These are phyloP conservation scores for Acronicta psi DNA, from an alignment of 2,888 invertebrate species.

Conservation along the genomic window DNA sequence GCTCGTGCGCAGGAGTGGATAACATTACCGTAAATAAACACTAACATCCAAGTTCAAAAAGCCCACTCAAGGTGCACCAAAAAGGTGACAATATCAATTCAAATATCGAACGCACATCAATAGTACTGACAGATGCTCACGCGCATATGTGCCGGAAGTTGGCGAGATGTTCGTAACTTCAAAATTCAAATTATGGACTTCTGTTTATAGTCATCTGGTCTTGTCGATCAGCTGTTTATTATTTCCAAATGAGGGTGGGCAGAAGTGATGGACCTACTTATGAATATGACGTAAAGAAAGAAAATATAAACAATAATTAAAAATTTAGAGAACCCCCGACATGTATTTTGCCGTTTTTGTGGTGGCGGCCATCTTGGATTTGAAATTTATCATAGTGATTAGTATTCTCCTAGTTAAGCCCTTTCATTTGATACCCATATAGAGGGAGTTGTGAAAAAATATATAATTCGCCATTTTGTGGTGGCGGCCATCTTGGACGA, in stretches of 20 bases:
- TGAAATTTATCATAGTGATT: too few species aligned
- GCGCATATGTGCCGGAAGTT: slow-evolving; percentile 55
- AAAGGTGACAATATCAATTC: slow-evolving; percentile 51
- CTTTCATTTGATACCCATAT: too few species aligned
- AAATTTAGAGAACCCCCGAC: too few species aligned
- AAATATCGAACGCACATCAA: slow-evolving; percentile 45
- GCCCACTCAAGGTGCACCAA: slow-evolving; percentile 28
- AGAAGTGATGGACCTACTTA: slow-evolving; percentile 9
- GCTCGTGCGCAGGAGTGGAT: background rate
- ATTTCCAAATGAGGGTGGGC: background rate
- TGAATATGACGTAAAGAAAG: too few species aligned
- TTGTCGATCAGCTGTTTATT: slow-evolving; percentile 45
- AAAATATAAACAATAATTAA: too few species aligned
- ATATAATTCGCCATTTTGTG: too few species aligned
- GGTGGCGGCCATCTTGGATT: too few species aligned
- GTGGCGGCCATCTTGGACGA: too few species aligned
- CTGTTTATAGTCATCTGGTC: slow-evolving; percentile 49
- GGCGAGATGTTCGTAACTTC: slow-evolving; percentile 46
- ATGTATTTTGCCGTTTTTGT: too few species aligned
- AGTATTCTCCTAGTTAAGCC: too few species aligned
- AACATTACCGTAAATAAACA: background rate
- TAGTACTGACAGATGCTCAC: slow-evolving; percentile 52
- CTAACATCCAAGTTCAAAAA: background rate
- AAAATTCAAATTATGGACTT: slow-evolving; percentile 50
- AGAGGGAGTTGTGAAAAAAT: too few species aligned